Percentiles rank a stretch among this genome's conserved stretches.
phyloP scores from a whole-genome alignment of 2,888 invertebrate genomes.

The Microplitis deprimator region DNA sequence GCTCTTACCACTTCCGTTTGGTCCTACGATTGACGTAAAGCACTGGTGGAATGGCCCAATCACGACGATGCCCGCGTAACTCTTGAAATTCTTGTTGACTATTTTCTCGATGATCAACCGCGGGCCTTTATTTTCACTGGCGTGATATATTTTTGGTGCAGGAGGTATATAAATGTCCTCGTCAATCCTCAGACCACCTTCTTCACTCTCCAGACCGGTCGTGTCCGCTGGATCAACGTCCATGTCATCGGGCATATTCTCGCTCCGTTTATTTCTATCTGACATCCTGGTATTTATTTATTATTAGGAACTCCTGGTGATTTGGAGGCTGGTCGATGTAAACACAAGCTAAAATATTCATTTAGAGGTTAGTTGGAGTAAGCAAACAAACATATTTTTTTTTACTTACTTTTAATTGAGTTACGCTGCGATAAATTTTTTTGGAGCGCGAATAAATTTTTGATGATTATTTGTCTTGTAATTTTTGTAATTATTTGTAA shows the following conservation, averaged over 20 bases:
- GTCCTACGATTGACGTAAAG: slow-evolving; percentile 96
- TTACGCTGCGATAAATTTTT: no score
- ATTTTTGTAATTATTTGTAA: no score
- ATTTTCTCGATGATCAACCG: slow-evolving; percentile 93
- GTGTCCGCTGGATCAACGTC: background rate
- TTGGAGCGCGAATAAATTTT: no score
- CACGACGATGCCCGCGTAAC: slow-evolving; percentile 87
- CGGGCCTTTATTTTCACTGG: slow-evolving; percentile 83
- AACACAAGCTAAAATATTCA: no score
- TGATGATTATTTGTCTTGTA: no score
- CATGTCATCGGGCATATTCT: background rate
- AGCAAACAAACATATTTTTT: no score
- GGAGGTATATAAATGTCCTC: slow-evolving; percentile 88
- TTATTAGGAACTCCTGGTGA: no score
- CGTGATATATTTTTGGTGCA: slow-evolving; percentile 78
- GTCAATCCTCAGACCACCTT: slow-evolving; percentile 82
- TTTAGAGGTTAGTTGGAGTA: no score
- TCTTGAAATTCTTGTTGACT: slow-evolving; percentile 95
- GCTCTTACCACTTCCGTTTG: slow-evolving; percentile 99
- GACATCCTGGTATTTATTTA: background rate
- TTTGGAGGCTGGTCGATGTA: no score
- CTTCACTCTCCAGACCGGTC: background rate
- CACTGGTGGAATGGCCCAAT: slow-evolving; percentile 98
- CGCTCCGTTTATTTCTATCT: background rate
- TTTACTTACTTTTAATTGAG: no score